Conservation (phyloP, 2,888 invertebrate species). For the Herminia tarsipennalis region DNA sequence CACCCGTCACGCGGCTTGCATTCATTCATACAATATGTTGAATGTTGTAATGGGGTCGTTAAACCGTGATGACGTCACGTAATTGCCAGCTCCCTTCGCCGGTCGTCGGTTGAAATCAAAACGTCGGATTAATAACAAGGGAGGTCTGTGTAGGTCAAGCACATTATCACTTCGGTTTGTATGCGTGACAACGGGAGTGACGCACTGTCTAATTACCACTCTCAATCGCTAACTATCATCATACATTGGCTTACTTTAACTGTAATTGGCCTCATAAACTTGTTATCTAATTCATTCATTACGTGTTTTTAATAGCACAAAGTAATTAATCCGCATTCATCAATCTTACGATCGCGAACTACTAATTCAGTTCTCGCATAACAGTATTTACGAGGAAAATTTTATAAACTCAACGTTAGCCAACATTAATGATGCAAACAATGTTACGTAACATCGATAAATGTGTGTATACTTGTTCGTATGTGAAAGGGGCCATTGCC, state of each 20-base stretch:
- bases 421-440: constrained; percentile 67
- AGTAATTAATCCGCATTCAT: constrained; percentile 1
- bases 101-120: constrained; percentile 80
- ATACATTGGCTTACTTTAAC: constrained; percentile 5
- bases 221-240: constrained; percentile 14
- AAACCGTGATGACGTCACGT: constrained; percentile 83
- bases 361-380: constrained; percentile 20
- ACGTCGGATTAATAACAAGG: constrained; percentile 83
- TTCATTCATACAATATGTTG: constrained; percentile 84
- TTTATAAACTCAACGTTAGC: constrained; percentile 46
- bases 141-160: constrained; percentile 83
- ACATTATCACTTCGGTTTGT: constrained; percentile 65
- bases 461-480: constrained; percentile 66
- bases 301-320: constrained; percentile 1
- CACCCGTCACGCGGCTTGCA: constrained; percentile 80
- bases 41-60: constrained; percentile 84
- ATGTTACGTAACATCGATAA: constrained; percentile 69
- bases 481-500: constrained; percentile 78
- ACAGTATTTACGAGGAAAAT: constrained; percentile 33
- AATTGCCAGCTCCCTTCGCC: constrained; percentile 83
- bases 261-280: constrained; percentile 13
- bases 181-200: constrained; percentile 42
- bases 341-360: constrained; percentile 12
- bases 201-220: constrained; percentile 28
- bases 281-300: constrained; percentile 15